phyloP scores from a whole-genome alignment of 2,888 invertebrate genomes.

The Siphlonurus alternatus region DNA sequence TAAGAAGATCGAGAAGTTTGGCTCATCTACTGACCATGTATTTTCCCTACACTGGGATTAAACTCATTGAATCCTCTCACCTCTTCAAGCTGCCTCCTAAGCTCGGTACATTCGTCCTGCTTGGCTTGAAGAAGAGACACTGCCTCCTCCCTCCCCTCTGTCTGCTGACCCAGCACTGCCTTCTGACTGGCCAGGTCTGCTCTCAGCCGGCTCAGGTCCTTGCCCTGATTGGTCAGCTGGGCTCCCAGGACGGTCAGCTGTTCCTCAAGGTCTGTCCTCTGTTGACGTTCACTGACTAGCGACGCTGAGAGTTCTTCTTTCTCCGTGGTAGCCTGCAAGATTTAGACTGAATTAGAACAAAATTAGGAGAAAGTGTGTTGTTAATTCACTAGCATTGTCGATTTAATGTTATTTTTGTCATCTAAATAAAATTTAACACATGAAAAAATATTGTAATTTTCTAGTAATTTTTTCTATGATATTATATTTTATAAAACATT shows the following conservation, averaged over 20 bases:
- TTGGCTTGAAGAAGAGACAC: neutral
- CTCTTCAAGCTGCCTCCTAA: neutral
- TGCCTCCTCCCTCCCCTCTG: conserved; percentile 2
- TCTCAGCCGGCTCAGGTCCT: neutral
- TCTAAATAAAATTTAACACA: too few species aligned
- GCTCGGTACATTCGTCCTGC: neutral
- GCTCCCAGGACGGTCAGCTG: neutral
- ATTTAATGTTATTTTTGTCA: too few species aligned
- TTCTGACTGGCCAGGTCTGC: conserved; percentile 1
- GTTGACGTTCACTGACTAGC: neutral
- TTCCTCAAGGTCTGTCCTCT: neutral
- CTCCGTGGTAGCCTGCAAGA: neutral
- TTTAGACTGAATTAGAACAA: too few species aligned
- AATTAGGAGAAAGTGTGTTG: too few species aligned
- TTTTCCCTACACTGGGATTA: too few species aligned
- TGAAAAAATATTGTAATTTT: too few species aligned
- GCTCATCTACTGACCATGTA: too few species aligned
- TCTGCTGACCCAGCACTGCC: neutral
- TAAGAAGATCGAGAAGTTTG: too few species aligned
- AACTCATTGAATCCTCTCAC: neutral
- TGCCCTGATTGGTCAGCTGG: neutral
- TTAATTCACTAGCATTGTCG: too few species aligned
- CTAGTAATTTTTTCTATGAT: too few species aligned
- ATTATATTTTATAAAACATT: too few species aligned
- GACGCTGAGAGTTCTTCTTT: neutral